Conservation (phyloP, 2,113 vertebrate genomes). For the Melanostigma gelatinosum region DNA sequence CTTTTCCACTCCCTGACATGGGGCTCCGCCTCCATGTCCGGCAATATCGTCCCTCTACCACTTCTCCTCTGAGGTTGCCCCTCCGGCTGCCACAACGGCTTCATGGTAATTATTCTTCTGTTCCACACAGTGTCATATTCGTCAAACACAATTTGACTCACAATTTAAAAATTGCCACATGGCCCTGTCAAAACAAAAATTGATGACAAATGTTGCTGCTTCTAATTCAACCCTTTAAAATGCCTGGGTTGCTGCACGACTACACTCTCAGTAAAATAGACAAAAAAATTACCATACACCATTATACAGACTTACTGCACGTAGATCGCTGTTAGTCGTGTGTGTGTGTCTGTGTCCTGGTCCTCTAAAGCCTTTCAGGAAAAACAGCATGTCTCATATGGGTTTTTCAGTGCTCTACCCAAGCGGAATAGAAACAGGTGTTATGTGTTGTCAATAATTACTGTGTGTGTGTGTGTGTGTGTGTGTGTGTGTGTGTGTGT, state of each 20-base stretch:
- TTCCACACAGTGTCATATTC: not conserved
- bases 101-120: not conserved
- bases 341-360: constrained; percentile 2
- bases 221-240: not conserved
- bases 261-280: not conserved
- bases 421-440: constrained; percentile 73
- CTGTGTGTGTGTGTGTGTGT: constrained; percentile 29
- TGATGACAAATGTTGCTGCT: not conserved
- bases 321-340: not conserved
- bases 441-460: constrained; percentile 70
- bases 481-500: constrained; percentile 31
- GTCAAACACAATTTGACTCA: not conserved
- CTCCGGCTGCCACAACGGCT: too few species aligned
- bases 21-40: too few species aligned
- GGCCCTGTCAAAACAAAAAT: not conserved
- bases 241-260: not conserved
- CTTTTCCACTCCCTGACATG: too few species aligned
- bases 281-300: not conserved
- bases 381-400: constrained; percentile 44
- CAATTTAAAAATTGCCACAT: not conserved
- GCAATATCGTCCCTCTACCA: too few species aligned
- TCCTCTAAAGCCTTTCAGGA: constrained; percentile 31
- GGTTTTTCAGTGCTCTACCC: constrained; percentile 53
- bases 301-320: not conserved
- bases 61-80: too few species aligned